Evolutionary conservation across 2,797 vertebrate species (phyloP).

Genomic region (Podargus strigoides): DNA sequence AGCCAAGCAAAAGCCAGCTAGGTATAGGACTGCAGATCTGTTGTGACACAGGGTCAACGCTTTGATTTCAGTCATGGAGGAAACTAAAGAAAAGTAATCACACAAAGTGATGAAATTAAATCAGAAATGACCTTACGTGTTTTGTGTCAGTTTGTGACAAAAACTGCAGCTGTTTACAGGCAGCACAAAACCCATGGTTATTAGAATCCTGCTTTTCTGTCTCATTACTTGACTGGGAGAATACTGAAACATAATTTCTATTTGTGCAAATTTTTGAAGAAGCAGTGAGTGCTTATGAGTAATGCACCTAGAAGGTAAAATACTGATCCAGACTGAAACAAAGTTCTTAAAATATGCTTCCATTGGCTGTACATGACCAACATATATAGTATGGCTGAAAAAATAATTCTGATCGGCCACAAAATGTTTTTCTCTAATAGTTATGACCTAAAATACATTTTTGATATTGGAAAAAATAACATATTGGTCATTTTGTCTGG

Average conservation of each 20-base stretch:
- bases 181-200: background rate
- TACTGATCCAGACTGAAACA: background rate
- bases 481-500: background rate
- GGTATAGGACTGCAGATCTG: background rate
- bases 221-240: background rate
- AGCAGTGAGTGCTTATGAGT: background rate
- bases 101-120: background rate
- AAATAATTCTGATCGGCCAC: background rate
- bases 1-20: background rate
- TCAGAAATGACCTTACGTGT: background rate
- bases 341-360: background rate
- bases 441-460: background rate
- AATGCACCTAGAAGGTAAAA: background rate
- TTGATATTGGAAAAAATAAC: slow-evolving; percentile 13
- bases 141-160: background rate
- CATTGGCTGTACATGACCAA: background rate
- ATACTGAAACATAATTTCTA: background rate
- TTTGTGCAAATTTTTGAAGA: background rate
- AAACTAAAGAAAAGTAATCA: background rate
- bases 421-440: background rate
- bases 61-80: background rate
- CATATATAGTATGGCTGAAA: background rate
- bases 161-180: background rate
- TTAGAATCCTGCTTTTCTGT: background rate
- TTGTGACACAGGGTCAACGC: background rate